Evolutionary conservation across 1,140 invertebrate genomes (phyloP), one percentile per base, ranked within the genome.

Genomic region (Nasonia vitripennis): DNA sequence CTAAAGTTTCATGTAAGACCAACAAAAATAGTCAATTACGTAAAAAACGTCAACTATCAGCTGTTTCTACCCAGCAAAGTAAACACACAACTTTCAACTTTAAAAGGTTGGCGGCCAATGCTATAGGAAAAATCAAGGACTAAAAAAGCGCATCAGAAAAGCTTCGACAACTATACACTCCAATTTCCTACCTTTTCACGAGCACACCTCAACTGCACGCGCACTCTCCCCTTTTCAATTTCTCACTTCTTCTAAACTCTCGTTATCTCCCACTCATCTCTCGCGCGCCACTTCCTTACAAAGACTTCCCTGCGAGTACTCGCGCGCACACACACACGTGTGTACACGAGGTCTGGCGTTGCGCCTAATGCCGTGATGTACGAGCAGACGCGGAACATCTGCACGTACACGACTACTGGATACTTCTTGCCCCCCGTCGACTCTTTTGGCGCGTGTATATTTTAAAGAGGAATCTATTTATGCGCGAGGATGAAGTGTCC

Each of bases 301-400:
- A 62, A 62, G 17, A 4, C 55, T n/a, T 62, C 20, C 7, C 17
- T 62, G 34, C 34, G 34, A 37, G 34, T 37, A 31, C 9, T 45
- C 37, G 1, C 34, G 73, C 14, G 3, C 17, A 74, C 11, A 73
- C 14, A 74, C 12, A 31, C 10, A 34, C 12, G 9, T 12, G 4
- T 48, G 1, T 23, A 51, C 7, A 51, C 34, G 37, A n/a, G 20
- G 73, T 75, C 73, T 78, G 75, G 75, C 75, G 75, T 48, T 10
- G 41, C 75, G 75, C 75, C 75, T 78, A 78, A 78, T 78, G 75
- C 75, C n/a, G 45, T 78, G 45, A 78, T 78, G 45, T 78, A 78
- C n/a, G 75, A 51, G 75, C 23, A 20, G 45, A 55, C 41, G 45
- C 20, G 45, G 45, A 78, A 45, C 75, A 78, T 78, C 75, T 78